Percentiles rank a stretch among this genome's conserved stretches.
Conservation (phyloP, 2,888 invertebrate species). For the Cataglyphis livida region DNA sequence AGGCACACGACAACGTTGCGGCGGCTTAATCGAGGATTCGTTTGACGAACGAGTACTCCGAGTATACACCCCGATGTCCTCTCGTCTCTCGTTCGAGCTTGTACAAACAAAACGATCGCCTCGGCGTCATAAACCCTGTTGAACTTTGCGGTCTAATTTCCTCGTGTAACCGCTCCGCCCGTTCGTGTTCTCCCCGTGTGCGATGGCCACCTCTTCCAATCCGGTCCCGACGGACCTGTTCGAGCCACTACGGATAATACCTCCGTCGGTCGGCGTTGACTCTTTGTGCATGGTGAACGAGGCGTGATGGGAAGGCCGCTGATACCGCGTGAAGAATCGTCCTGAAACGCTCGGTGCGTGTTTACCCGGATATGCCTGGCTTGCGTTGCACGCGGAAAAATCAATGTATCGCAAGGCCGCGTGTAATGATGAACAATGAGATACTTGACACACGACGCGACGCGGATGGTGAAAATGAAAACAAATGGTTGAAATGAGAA, state of each 20-base stretch:
- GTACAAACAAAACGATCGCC: constrained; percentile 79
- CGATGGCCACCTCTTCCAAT: constrained; percentile 23
- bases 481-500: background rate
- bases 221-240: constrained; percentile 28
- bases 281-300: constrained; percentile 60
- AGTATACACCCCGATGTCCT: constrained; percentile 49
- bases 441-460: background rate
- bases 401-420: constrained; percentile 6
- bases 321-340: constrained; percentile 46
- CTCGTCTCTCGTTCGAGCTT: constrained; percentile 43
- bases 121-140: constrained; percentile 77
- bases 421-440: constrained; percentile 20
- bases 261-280: constrained; percentile 56
- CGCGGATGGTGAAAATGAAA: background rate
- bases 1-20: constrained; percentile 23
- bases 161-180: constrained; percentile 65
- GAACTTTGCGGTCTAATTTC: constrained; percentile 80
- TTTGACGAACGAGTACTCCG: constrained; percentile 50
- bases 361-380: background rate
- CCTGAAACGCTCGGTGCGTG: background rate
- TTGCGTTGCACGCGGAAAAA: background rate
- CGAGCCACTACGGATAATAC: constrained; percentile 53
- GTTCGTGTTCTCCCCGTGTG: constrained; percentile 16
- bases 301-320: constrained; percentile 7
- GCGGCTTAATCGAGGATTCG: constrained; percentile 45